Evolutionary conservation across 1,140 invertebrate genomes (phyloP), one percentile per base, ranked within the genome.

Genomic region (Hycleus cichorii): DNA sequence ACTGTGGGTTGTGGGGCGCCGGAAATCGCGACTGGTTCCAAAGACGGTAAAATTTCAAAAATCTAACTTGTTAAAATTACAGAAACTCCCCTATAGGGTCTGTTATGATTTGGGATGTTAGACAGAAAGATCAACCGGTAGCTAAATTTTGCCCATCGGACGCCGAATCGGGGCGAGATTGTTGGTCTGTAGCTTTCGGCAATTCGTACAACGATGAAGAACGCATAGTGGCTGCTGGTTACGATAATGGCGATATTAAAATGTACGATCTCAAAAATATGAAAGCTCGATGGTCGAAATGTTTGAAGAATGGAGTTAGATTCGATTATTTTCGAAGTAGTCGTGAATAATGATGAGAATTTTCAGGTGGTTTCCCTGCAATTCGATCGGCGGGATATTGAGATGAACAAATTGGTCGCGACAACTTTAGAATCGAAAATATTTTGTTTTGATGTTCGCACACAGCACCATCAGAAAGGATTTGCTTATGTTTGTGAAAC

Each of bases 231-330:
- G 86, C 84, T 58, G 88, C 93, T 40, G 95, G 95, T 3, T 98
- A 96, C 74, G 95, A 98, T 69, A 98, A 97, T 77, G 95, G 95
- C 0, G 95, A 98, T 74, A 74, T 98, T 0, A 97, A 97, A 78
- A 82, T 97, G 73, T 97, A 95, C 74, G 93, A 97, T 77, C 76
- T 98, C n/a, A 81, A 84, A 63, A 83, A 81, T 9, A 92, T 96
- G 86, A 77, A 81, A 4, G 69, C 96, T 0, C 77, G 83, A 64
- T 97, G 93, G 93, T 93, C 97, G 72, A 88, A 86, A 32, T 95
- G 95, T 75, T 72, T 97, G 2, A 93, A 91, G 71, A 97, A 96
- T 83, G 95, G 95, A 58, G 83, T 18, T 18, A 18, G 18, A 18
- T 18, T 18, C 18, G 18, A 18, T 18, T 18, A 18, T 18, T 18